Conservation (phyloP, 2,888 invertebrate genomes). For the Scaptomyza tumidula region DNA sequence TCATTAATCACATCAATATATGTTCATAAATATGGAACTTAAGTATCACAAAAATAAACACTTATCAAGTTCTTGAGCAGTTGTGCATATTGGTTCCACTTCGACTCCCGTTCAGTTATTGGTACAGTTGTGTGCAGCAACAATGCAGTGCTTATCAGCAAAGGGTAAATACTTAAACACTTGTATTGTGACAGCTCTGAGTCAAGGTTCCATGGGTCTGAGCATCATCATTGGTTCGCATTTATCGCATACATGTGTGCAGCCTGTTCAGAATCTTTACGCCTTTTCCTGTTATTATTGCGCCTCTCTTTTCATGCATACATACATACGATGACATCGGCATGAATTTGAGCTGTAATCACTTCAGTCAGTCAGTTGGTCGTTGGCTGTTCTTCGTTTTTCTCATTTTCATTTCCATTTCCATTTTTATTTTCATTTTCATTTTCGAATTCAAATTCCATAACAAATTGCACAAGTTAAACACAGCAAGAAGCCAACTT, state of each 20-base stretch:
- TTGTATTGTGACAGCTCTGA: conserved; percentile 7
- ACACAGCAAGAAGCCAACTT: conserved; percentile 26
- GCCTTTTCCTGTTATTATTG: conserved; percentile 49
- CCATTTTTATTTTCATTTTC: conserved; percentile 34
- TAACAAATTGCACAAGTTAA: conserved; percentile 71
- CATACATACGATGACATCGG: conserved; percentile 49
- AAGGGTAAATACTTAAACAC: conserved; percentile 18
- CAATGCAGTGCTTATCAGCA: conserved; percentile 49
- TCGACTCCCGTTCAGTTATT: conserved; percentile 6
- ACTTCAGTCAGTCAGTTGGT: conserved; percentile 64
- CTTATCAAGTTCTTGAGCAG: no score
- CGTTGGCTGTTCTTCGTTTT: conserved; percentile 28
- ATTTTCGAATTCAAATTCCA: conserved; percentile 76
- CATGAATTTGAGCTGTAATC: conserved; percentile 57
- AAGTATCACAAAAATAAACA: no score
- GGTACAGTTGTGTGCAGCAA: conserved; percentile 51
- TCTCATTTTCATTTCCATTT: conserved; percentile 15
- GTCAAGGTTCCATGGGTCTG: conserved; percentile 32
- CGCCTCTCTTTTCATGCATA: conserved; percentile 13
- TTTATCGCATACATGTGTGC: conserved; percentile 49
- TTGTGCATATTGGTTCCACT: neutral
- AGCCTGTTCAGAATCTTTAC: conserved; percentile 1
- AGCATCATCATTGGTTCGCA: conserved; percentile 29
- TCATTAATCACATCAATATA: no score
- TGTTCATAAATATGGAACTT: no score